Conservation (phyloP, 2,888 invertebrate genomes). For the Cantharis rufa region DNA sequence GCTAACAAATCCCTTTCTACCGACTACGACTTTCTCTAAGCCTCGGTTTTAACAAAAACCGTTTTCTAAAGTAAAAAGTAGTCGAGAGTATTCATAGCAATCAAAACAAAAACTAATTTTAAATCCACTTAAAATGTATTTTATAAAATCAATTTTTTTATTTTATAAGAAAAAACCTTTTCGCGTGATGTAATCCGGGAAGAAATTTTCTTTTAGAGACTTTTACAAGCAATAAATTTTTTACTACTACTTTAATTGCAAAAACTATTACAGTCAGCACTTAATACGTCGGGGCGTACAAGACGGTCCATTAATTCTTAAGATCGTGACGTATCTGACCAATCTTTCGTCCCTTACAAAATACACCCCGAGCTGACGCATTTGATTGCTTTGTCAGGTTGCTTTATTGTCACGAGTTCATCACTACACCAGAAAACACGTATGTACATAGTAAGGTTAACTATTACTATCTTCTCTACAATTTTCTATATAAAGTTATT, state of each 20-base stretch:
- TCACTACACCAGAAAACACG: conserved; percentile 43
- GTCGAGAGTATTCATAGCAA: background rate
- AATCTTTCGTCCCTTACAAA: conserved; percentile 46
- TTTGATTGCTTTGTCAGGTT: conserved; percentile 55
- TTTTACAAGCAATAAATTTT: conserved; percentile 21
- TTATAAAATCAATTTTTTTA: background rate
- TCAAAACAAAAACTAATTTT: background rate
- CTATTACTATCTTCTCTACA: too few species aligned
- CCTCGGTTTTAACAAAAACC: conserved; percentile 29
- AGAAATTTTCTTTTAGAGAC: background rate
- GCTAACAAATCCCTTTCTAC: conserved; percentile 47
- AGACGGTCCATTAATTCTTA: conserved; percentile 30
- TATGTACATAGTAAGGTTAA: background rate
- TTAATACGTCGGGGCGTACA: conserved; percentile 27
- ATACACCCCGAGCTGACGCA: conserved; percentile 43
- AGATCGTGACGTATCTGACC: conserved; percentile 53
- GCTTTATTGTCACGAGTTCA: conserved; percentile 53
- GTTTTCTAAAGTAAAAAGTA: background rate
- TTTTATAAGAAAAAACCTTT: background rate
- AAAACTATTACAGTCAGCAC: conserved; percentile 31
- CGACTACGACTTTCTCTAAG: conserved; percentile 38
- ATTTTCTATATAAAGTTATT: background rate
- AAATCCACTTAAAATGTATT: background rate
- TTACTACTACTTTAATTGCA: conserved; percentile 27
- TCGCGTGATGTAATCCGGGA: background rate